Base-by-base conservation (phyloP, 2,888 invertebrate genomes). In the Tetranychus truncatus region DNA sequence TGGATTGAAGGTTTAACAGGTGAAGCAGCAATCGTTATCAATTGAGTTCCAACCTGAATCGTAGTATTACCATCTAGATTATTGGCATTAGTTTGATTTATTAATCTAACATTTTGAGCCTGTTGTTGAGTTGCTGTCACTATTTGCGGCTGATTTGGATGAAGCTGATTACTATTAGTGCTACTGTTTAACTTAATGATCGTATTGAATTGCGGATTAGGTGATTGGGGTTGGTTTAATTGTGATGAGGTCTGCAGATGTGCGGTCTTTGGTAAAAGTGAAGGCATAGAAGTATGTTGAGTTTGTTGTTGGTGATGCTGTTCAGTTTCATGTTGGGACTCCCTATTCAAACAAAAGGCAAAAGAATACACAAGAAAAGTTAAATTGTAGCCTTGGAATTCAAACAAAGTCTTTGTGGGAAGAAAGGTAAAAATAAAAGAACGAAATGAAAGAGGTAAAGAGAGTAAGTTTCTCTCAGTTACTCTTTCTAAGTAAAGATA, bases 21-120 rank as follows among this genome's bases (percentile, higher is more conserved):
- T 55, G 55, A 55, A 67, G 75, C 72, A 2, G 76, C 69, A 45
- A 76, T 74, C 6, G 76, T 76, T 55, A 76, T 72, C 34, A 76
- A 24, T 34, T 76, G 76, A 72, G 74, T 76, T 7, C 76, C 76
- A 55, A 55, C 55, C 55, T 55, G 55, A 55, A 55, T 55, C 2
- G 55, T 55, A 15, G 55, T 55, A 55, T 55, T 55, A 55, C 55
- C 55, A 55, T 55, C 55, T 15, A 55, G 9, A 55, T 55, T 55
- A 15, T 9, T 55, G 55, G 55, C 15, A 15, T 55, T 55, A 15
- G 1, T 15, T 15, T 4, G 55, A 15, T 4, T 55, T 7, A 55
- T 15, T 55, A 55, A 3, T 15, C 55, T 55, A 55, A 55, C 55
- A 6, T 55, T 55, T 55, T 55, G 55, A 15, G 55, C 55, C 15